Evolutionary conservation across 2,113 vertebrate species (phyloP).

Genomic region (Myxocyprinus asiaticus): DNA sequence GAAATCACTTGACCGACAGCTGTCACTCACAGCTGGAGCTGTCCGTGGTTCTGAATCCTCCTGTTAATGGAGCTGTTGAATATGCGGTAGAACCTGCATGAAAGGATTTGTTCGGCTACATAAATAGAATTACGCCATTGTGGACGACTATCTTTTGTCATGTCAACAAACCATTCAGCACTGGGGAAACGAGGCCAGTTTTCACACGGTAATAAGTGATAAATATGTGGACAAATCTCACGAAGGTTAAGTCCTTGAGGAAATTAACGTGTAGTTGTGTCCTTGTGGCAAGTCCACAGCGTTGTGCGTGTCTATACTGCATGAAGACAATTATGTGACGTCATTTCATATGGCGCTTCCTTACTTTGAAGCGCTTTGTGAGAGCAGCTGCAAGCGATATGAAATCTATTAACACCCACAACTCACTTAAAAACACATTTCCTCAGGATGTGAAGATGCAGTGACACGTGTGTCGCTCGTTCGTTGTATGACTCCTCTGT

Average conservation of each 20-base stretch:
- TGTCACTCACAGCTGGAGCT: constrained; percentile 3
- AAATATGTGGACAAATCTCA: background rate
- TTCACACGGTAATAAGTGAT: background rate
- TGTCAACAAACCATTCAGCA: constrained; percentile 6
- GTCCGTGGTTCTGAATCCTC: background rate
- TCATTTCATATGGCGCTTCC: constrained; percentile 2
- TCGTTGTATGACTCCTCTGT: constrained; percentile 3
- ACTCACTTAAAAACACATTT: constrained; percentile 42
- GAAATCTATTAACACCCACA: constrained; percentile 46
- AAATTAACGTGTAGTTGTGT: background rate
- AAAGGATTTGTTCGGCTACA: background rate
- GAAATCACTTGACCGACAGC: constrained; percentile 25
- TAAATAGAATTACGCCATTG: background rate
- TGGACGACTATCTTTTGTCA: background rate
- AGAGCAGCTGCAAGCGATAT: constrained; percentile 40
- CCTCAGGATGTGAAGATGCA: constrained; percentile 42
- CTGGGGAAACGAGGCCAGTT: background rate
- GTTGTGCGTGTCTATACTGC: background rate
- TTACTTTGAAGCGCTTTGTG: constrained; percentile 35
- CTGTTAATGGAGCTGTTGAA: too few species aligned
- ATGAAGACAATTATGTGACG: constrained; percentile 1
- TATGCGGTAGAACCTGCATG: too few species aligned
- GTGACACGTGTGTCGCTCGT: constrained; percentile 16
- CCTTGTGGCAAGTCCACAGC: background rate
- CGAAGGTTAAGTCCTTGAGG: constrained; percentile 20